These are phyloP conservation scores for Drosophila ananassae DNA, from an alignment of 1,140 invertebrate genomes.

Conservation along the genomic window DNA sequence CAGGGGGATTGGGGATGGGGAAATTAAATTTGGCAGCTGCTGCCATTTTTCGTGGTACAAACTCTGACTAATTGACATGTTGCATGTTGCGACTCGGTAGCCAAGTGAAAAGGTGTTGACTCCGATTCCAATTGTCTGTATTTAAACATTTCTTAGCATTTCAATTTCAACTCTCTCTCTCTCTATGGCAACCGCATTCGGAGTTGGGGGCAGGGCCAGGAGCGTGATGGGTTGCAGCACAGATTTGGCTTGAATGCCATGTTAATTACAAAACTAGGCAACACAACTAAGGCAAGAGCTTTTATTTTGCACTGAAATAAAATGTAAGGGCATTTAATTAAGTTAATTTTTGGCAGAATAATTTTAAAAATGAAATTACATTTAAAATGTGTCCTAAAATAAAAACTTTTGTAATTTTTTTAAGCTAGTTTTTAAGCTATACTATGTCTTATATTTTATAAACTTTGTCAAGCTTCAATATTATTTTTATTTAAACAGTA, in stretches of 20 bases:
- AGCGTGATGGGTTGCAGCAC: neutral
- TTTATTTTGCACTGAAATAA: neutral
- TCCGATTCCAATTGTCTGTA: slow-evolving; percentile 26
- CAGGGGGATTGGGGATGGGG: slow-evolving; percentile 12
- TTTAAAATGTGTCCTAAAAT: too few relatives aligned
- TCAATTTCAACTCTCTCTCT: slow-evolving; percentile 45
- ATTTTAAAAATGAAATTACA: too few relatives aligned
- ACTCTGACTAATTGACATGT: slow-evolving; percentile 77
- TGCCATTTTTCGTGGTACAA: slow-evolving; percentile 60
- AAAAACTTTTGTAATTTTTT: too few relatives aligned
- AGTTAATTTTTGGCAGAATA: too few relatives aligned
- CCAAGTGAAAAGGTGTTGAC: slow-evolving; percentile 41
- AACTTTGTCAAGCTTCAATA: neutral
- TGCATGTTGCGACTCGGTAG: slow-evolving; percentile 46
- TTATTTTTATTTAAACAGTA: neutral
- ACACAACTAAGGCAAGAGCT: slow-evolving; percentile 6
- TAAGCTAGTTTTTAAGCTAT: too few relatives aligned
- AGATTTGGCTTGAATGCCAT: slow-evolving; percentile 76
- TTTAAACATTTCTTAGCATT: slow-evolving; percentile 55
- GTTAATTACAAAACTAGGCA: slow-evolving; percentile 67
- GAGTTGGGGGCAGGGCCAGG: slow-evolving; percentile 7
- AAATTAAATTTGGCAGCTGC: slow-evolving; percentile 79
- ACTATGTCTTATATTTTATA: too few relatives aligned
- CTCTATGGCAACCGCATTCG: slow-evolving; percentile 48
- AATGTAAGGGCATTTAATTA: too few relatives aligned